Base-by-base conservation (phyloP, 2,888 invertebrate genomes). In the Mythimna lalbum region DNA sequence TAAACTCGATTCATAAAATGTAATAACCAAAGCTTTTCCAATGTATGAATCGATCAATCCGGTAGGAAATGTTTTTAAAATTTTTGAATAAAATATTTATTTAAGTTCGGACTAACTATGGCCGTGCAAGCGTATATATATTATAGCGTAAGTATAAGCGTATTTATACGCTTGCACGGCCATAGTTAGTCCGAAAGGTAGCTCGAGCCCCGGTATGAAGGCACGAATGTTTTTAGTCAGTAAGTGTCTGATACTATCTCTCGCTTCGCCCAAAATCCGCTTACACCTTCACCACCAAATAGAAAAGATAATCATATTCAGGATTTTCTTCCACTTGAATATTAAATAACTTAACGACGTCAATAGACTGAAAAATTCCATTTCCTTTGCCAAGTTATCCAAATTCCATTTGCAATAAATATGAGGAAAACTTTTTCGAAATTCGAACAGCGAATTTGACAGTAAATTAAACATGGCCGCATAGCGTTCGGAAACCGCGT, bases 391-490 rank as follows among this genome's bases (percentile, higher is more conserved):
- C 61, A 67, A 78, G n/a, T 49, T 63, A 68, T 55, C 50, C 47
- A 55, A 33, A 64, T 64, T 63, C 39, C 39, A 81, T 71, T 72
- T 62, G 47, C 73, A 72, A 60, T 82, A 65, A 71, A 67, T 62
- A 62, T 47, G 10, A 31, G 39, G 43, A 57, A 67, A 56, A 63
- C 23, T 50, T 55, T 50, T 68, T 71, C 36, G 47, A 67, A 75
- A 63, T 82, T 67, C 67, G 36, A 81, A 72, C 60, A 63, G 36
- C 19, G 31, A 67, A 67, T 81, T 69, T 79, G 78, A 66, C 73
- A 85, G 68, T 65, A 76, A 76, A 76, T 79, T 73, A 82, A 81
- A 74, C 76, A 85, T 83, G 77, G 81, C 81, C 57, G 68, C 62
- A 53, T 61, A 73, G 33, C 74, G 66, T 78, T 76, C 69, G 68